A percentile compares a stretch with the other conserved stretches of the same genome.
Evolutionary conservation across 2,797 vertebrate genomes (phyloP).

Genomic region (Syncerus caffer): DNA sequence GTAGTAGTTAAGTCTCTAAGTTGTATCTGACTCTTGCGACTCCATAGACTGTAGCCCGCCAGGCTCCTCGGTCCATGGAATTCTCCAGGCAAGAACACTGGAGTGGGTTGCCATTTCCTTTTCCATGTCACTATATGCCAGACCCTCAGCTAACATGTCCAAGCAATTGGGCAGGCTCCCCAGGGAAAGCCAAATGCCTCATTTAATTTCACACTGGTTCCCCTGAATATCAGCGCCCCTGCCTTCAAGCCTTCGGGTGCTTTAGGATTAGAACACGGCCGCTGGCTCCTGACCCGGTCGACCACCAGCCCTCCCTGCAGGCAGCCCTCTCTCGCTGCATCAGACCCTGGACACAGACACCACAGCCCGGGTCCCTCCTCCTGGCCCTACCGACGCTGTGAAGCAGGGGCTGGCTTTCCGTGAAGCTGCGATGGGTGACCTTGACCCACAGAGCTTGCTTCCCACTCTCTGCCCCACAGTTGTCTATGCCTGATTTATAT

Average conservation of each 20-base stretch:
- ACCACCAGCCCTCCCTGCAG: not conserved
- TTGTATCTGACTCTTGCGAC: too few species aligned
- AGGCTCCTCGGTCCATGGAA: too few species aligned
- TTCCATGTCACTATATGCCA: not conserved
- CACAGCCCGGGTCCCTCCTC: accelerated
- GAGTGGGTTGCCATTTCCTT: too few species aligned
- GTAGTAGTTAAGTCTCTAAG: too few species aligned
- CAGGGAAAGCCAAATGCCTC: not conserved
- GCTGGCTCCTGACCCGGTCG: not conserved
- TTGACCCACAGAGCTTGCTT: not conserved
- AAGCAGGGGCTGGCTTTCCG: not conserved
- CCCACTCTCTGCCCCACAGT: not conserved
- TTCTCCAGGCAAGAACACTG: too few species aligned
- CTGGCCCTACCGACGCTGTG: accelerated
- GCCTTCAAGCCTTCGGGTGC: not conserved
- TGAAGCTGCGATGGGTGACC: not conserved
- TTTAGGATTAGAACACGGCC: not conserved
- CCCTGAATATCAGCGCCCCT: not conserved
- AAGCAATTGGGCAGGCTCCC: not conserved
- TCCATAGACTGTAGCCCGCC: too few species aligned
- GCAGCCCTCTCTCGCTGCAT: not conserved
- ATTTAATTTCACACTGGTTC: not conserved
- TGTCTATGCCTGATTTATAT: not conserved
- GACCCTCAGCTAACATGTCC: not conserved
- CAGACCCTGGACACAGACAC: not conserved